Evolutionary conservation across 1,140 invertebrate genomes (phyloP).

Genomic region (Dendrolimus kikuchii): DNA sequence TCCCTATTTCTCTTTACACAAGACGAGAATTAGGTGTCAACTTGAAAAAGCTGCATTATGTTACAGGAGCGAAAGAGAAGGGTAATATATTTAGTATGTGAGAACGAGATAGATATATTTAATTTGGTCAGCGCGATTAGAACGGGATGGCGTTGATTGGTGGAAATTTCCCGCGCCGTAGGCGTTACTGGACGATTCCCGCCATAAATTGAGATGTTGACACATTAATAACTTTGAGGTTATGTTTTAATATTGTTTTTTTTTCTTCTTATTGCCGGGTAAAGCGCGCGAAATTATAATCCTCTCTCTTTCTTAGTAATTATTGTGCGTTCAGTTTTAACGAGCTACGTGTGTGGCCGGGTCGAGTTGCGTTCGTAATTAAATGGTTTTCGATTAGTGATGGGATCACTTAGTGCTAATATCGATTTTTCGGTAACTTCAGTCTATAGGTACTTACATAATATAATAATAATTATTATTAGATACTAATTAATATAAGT

Average conservation of each 20-base stretch:
- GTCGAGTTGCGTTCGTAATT: conserved; percentile 34
- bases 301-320: conserved; percentile 48
- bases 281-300: conserved; percentile 59
- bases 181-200: conserved; percentile 55
- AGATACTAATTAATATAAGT: too few species aligned
- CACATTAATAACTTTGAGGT: conserved; percentile 65
- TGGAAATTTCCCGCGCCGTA: conserved; percentile 34
- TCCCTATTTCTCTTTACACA: conserved; percentile 7
- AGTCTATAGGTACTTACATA: too few species aligned
- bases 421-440: too few species aligned
- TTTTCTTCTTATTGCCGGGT: conserved; percentile 27
- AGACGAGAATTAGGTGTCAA: too few species aligned
- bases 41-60: too few species aligned
- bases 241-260: conserved; percentile 64
- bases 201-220: conserved; percentile 69
- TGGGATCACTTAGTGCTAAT: conserved; percentile 1
- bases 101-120: conserved; percentile 28
- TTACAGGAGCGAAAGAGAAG: conserved; percentile 19
- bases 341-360: conserved; percentile 58
- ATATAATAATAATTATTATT: too few species aligned
- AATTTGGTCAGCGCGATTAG: conserved; percentile 3
- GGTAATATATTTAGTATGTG: conserved; percentile 1
- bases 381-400: conserved; percentile 32
- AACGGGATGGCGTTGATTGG: conserved; percentile 33
- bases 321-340: conserved; percentile 48